A percentile compares a stretch with the other conserved stretches of the same genome.
phyloP scores from a whole-genome alignment of 1,140 invertebrate genomes.

The Drosophila orena region DNA sequence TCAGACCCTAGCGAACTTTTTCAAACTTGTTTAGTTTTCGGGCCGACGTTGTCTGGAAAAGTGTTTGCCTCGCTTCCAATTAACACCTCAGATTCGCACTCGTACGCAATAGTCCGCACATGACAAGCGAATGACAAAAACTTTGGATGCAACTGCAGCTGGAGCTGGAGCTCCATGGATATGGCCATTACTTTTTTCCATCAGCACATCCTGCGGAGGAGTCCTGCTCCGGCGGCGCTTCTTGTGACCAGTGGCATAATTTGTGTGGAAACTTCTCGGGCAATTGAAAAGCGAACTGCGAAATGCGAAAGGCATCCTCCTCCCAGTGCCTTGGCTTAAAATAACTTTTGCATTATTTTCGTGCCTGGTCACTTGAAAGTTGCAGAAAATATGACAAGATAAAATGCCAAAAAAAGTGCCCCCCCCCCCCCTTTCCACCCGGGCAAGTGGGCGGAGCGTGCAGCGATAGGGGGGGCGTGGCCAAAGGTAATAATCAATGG shows the following conservation, averaged over 20 bases:
- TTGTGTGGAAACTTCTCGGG: conserved; percentile 69
- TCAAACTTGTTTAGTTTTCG: conserved; percentile 37
- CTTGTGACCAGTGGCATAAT: conserved; percentile 43
- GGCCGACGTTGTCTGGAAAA: conserved; percentile 2
- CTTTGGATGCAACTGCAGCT: conserved; percentile 23
- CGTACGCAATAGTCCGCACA: conserved; percentile 32
- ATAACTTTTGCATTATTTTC: conserved; percentile 70
- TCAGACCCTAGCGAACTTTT: conserved; percentile 36
- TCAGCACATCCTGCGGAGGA: conserved; percentile 1
- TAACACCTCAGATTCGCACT: conserved; percentile 45
- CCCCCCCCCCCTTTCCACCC: too few species aligned
- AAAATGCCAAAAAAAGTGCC: conserved; percentile 60
- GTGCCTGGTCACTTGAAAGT: conserved; percentile 56
- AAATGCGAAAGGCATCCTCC: background rate
- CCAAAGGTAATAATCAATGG: conserved; percentile 63
- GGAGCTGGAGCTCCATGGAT: too few species aligned
- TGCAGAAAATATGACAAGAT: conserved; percentile 71
- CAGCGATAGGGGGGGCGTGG: conserved; percentile 32
- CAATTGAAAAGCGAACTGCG: conserved; percentile 74
- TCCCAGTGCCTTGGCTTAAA: conserved; percentile 52
- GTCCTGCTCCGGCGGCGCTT: background rate
- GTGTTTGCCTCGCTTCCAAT: conserved; percentile 45
- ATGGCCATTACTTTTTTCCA: conserved; percentile 19
- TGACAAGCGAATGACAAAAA: conserved; percentile 56
- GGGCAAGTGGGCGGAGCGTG: conserved; percentile 17